phyloP scores from a whole-genome alignment of 2,113 vertebrate species.

The Chlamydotis undulata region DNA sequence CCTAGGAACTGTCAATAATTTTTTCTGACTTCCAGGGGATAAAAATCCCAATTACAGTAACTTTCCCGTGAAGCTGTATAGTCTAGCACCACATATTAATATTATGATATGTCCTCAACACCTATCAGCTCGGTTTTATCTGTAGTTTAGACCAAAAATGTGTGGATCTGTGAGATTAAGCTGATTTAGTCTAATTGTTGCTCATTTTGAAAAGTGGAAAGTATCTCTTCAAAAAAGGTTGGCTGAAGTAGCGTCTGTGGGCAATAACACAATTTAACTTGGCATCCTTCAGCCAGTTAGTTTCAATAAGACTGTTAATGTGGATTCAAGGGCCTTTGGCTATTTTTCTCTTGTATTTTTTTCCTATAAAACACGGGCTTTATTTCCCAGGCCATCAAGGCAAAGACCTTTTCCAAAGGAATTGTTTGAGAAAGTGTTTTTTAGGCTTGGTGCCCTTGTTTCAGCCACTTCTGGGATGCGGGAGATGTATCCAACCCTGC shows the following conservation, averaged over 20 bases:
- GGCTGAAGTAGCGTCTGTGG: background rate
- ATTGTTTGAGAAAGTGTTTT: background rate
- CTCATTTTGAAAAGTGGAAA: background rate
- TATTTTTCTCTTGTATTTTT: background rate
- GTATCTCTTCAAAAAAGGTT: background rate
- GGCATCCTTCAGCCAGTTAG: background rate
- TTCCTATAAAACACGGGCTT: background rate
- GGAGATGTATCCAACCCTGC: background rate
- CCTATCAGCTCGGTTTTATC: background rate
- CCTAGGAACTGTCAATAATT: constrained; percentile 63
- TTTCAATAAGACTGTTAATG: background rate
- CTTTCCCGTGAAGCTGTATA: background rate
- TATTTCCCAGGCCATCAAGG: background rate
- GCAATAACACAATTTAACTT: background rate
- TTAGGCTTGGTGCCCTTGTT: background rate
- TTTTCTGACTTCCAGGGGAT: constrained; percentile 58
- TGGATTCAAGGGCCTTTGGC: background rate
- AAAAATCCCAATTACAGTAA: constrained; percentile 55
- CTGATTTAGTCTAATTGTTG: constrained; percentile 28
- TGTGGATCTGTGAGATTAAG: background rate
- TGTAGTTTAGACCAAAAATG: background rate
- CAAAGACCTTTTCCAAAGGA: background rate
- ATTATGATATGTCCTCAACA: background rate
- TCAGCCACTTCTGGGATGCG: background rate
- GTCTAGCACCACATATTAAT: background rate